phyloP scores from a whole-genome alignment of 2,888 invertebrate species.

The Cantharis rustica region DNA sequence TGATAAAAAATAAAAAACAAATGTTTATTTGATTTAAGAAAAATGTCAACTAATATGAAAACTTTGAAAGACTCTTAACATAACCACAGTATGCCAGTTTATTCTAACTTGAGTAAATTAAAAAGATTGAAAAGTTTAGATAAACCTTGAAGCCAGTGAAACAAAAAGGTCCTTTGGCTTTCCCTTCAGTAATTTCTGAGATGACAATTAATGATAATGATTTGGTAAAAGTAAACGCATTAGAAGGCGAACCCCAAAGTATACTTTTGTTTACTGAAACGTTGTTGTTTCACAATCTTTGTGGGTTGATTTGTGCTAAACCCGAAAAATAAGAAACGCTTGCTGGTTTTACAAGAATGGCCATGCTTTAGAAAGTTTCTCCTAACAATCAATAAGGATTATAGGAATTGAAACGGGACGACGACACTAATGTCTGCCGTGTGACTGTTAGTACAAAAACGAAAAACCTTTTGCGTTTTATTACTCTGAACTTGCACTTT shows the following conservation, averaged over 20 bases:
- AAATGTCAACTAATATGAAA: not conserved
- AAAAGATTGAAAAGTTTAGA: not conserved
- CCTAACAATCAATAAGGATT: not conserved
- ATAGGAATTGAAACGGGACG: not conserved
- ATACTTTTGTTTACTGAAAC: not conserved
- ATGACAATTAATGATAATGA: not conserved
- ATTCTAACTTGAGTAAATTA: not conserved
- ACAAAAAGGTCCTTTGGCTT: not conserved
- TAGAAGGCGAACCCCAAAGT: not conserved
- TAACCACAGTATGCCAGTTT: not conserved
- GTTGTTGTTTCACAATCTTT: not conserved
- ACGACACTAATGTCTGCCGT: not conserved
- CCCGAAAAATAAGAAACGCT: not conserved
- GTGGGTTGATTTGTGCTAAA: not conserved
- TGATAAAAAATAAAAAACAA: not conserved
- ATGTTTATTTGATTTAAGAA: not conserved
- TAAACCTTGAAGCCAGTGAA: too few relatives aligned
- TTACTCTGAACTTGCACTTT: not conserved
- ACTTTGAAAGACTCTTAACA: not conserved
- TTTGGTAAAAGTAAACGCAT: not conserved
- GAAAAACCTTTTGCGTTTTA: not conserved
- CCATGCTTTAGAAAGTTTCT: not conserved
- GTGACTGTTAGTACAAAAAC: not conserved
- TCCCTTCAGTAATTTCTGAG: not conserved
- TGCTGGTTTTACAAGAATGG: not conserved